Conservation (phyloP, 2,888 invertebrate species). For the Caradrina kadenii region DNA sequence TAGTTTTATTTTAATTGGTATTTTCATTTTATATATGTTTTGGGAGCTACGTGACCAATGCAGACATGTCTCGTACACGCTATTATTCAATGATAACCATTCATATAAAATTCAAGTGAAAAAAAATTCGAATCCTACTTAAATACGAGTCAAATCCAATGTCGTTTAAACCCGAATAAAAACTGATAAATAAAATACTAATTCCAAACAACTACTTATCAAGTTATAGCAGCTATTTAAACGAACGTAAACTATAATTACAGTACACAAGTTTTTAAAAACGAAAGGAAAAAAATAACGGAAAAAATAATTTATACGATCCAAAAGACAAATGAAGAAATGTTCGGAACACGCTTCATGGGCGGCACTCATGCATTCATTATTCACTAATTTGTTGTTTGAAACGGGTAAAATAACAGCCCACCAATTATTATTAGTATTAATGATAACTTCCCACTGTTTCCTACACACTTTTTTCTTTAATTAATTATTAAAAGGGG, state of each 20-base stretch:
- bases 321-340: conserved; percentile 87
- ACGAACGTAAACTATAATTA: conserved; percentile 82
- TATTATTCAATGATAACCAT: not conserved
- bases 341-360: conserved; percentile 77
- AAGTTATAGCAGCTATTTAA: conserved; percentile 61
- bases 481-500: conserved; percentile 59
- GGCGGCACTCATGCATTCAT: conserved; percentile 88
- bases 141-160: not conserved
- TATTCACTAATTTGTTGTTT: conserved; percentile 89
- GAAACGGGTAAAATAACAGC: conserved; percentile 86
- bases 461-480: conserved; percentile 73
- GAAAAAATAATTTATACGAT: conserved; percentile 70
- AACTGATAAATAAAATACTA: conserved; percentile 57
- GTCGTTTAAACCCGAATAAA: conserved; percentile 14
- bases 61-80: not conserved
- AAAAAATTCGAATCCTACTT: not conserved
- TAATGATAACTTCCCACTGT: conserved; percentile 83
- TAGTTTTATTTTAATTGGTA: not conserved
- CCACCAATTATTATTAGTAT: conserved; percentile 89
- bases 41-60: not conserved
- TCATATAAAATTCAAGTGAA: not conserved
- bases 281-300: conserved; percentile 70
- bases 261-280: conserved; percentile 73
- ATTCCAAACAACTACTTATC: conserved; percentile 63
- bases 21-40: not conserved